phyloP scores from a whole-genome alignment of 2,113 vertebrate genomes.

The Varanus komodoensis region DNA sequence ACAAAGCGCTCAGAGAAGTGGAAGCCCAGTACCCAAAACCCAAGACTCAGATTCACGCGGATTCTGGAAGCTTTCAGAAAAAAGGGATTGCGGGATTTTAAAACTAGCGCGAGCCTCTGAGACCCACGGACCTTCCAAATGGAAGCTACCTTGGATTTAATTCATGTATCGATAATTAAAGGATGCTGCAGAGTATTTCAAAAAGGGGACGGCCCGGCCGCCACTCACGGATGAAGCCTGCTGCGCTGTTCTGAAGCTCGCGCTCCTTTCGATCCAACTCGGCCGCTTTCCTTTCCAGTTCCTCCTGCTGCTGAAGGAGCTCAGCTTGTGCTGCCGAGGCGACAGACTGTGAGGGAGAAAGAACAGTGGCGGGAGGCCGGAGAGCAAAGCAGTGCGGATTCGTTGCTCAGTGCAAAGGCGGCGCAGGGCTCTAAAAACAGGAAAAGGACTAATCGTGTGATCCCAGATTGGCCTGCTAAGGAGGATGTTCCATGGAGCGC shows the following conservation, averaged over 20 bases:
- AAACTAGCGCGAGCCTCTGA: background rate
- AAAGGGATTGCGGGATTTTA: background rate
- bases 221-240: constrained; percentile 76
- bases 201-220: background rate
- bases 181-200: no score
- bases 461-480: no score
- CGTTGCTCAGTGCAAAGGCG: background rate
- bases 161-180: no score
- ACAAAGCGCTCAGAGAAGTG: no score
- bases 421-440: rapidly evolving
- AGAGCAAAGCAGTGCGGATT: background rate
- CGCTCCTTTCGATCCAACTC: constrained; percentile 94
- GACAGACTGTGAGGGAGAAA: constrained; percentile 73
- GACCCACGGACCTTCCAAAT: background rate
- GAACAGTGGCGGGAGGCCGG: no score
- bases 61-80: background rate
- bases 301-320: constrained; percentile 93
- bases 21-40: background rate
- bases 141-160: background rate
- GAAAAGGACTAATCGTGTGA: background rate
- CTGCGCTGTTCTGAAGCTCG: constrained; percentile 83
- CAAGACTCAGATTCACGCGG: background rate
- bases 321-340: constrained; percentile 87
- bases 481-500: no score
- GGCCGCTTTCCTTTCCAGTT: constrained; percentile 93